These are phyloP conservation scores for Alosa alosa DNA, from an alignment of 2,113 vertebrate genomes.

Conservation along the genomic window DNA sequence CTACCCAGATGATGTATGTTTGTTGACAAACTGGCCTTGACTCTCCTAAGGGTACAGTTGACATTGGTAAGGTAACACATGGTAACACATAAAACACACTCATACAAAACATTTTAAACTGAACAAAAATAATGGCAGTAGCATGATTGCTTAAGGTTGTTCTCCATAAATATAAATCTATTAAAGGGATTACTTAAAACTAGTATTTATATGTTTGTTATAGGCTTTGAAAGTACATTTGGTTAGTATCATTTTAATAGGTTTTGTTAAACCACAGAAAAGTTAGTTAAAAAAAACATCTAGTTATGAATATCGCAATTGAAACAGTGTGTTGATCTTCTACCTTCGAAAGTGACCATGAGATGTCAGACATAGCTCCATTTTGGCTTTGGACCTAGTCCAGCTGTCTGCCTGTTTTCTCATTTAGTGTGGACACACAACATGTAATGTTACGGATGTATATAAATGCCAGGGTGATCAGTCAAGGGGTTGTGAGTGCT, in stretches of 20 bases:
- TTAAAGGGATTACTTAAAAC: neutral
- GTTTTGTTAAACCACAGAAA: neutral
- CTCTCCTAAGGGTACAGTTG: slow-evolving; percentile 60
- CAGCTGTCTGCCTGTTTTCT: slow-evolving; percentile 5
- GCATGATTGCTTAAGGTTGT: neutral
- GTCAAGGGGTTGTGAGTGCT: slow-evolving; percentile 24
- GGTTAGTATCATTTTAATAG: slow-evolving; percentile 45
- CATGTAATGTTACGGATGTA: neutral
- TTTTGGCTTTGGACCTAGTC: neutral
- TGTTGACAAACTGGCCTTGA: slow-evolving; percentile 56
- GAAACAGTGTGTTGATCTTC: neutral
- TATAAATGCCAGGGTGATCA: neutral
- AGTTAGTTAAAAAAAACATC: slow-evolving; percentile 30
- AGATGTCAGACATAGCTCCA: neutral
- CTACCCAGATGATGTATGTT: slow-evolving; percentile 66
- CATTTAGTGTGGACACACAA: neutral
- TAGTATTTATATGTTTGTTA: neutral
- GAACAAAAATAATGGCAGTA: neutral
- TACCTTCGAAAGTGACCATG: slow-evolving; percentile 15
- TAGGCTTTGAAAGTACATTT: neutral
- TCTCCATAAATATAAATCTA: neutral
- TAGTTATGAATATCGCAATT: slow-evolving; percentile 22
- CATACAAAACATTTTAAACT: neutral
- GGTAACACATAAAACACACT: neutral
- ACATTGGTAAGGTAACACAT: neutral